phyloP scores from a whole-genome alignment of 64 coral and sea anemone species.

The Acropora tenuis region DNA sequence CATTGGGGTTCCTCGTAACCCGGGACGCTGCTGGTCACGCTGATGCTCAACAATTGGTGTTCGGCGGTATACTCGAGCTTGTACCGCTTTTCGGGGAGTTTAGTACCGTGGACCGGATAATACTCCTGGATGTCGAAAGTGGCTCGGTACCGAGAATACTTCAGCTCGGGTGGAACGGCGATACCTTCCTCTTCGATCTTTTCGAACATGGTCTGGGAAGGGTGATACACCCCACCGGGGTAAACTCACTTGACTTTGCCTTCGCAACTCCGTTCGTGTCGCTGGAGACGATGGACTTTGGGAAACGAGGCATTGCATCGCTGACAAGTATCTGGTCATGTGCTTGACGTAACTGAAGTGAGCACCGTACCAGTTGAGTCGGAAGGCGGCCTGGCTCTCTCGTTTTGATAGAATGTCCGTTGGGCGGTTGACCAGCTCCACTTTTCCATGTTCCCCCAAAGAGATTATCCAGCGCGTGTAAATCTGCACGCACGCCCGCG shows the following conservation, averaged over 20 bases:
- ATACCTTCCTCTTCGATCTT: not conserved
- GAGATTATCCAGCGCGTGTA: constrained; percentile 8
- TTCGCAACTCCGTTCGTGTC: no score
- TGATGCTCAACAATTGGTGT: no score
- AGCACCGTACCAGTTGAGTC: not conserved
- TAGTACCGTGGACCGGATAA: not conserved
- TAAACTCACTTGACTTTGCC: no score
- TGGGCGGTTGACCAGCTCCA: not conserved
- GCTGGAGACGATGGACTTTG: not conserved
- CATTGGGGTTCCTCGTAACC: no score
- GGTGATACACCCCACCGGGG: no score
- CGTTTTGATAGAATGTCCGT: not conserved
- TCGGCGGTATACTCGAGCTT: no score
- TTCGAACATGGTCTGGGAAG: not conserved
- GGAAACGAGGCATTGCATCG: not conserved
- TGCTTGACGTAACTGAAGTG: not conserved
- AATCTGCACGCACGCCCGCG: constrained; percentile 9
- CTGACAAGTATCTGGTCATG: not conserved
- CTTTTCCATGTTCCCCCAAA: not conserved
- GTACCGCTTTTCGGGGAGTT: no score
- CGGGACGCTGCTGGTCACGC: no score
- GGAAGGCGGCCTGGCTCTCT: not conserved
- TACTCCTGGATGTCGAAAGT: not conserved
- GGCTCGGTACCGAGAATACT: not conserved
- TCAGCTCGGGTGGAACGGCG: not conserved